phyloP scores from a whole-genome alignment of 1,140 invertebrate species.

The Propsilocerus akamusi region DNA sequence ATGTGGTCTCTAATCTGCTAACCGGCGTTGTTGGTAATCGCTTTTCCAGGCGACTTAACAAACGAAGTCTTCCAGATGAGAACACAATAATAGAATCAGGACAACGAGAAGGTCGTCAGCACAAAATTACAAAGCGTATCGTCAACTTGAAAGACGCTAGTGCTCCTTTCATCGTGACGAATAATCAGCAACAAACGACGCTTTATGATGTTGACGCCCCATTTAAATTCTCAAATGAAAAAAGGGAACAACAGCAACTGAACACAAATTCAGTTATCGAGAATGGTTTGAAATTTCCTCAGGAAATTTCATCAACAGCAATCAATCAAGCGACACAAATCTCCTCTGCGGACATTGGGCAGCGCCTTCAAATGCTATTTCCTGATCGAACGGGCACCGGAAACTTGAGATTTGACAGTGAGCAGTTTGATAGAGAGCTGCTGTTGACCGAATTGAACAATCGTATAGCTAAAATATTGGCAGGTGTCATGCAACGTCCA shows the following conservation, averaged over 20 bases:
- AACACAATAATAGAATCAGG: not conserved
- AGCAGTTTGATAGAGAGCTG: conserved; percentile 5
- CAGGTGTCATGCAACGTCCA: conserved; percentile 1
- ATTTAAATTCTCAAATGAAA: not conserved
- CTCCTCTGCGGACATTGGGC: not conserved
- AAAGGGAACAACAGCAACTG: not conserved
- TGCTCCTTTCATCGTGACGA: not conserved
- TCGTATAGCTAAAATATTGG: not conserved
- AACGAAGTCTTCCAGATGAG: not conserved
- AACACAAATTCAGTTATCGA: too few relatives aligned
- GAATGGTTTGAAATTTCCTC: not conserved
- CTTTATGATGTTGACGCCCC: not conserved
- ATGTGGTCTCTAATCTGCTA: conserved; percentile 6
- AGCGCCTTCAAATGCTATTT: conserved; percentile 18
- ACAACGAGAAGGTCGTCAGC: not conserved
- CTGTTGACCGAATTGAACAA: not conserved
- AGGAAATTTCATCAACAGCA: not conserved
- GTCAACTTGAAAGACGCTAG: not conserved
- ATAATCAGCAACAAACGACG: not conserved
- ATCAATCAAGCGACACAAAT: not conserved
- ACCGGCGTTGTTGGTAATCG: conserved; percentile 6
- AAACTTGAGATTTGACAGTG: conserved; percentile 19
- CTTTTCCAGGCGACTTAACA: conserved; percentile 1
- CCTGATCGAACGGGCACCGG: conserved; percentile 25
- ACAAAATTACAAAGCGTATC: not conserved